Evolutionary conservation across 2,888 invertebrate genomes (phyloP).

Genomic region (Macaria notata): DNA sequence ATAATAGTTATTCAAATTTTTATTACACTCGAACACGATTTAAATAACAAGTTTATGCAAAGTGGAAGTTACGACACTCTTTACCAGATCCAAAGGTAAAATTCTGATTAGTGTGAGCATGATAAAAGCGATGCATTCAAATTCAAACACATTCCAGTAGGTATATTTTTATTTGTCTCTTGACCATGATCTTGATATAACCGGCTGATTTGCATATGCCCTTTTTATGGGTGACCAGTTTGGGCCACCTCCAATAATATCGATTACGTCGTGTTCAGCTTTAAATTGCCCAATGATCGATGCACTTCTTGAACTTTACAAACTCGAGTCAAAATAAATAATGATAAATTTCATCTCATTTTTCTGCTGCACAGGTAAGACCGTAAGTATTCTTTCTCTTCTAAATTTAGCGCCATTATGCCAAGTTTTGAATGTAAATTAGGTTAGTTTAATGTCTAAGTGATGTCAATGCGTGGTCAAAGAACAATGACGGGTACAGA

Average conservation of each 20-base stretch:
- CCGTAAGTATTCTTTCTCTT: slow-evolving; percentile 43
- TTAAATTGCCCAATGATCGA: slow-evolving; percentile 11
- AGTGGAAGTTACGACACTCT: slow-evolving; percentile 36
- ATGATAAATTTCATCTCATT: slow-evolving; percentile 10
- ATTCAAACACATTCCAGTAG: slow-evolving; percentile 23
- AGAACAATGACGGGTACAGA: slow-evolving; percentile 56
- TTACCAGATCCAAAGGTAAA: slow-evolving; percentile 28
- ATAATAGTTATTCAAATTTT: slow-evolving; percentile 39
- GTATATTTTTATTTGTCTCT: slow-evolving; percentile 26
- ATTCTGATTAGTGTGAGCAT: slow-evolving; percentile 24
- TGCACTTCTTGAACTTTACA: slow-evolving; percentile 2
- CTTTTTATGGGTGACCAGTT: slow-evolving; percentile 28
- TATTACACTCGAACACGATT: slow-evolving; percentile 33
- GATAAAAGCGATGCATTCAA: slow-evolving; percentile 28
- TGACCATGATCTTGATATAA: slow-evolving; percentile 37
- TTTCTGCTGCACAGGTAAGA: slow-evolving; percentile 44
- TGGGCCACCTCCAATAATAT: slow-evolving; percentile 21
- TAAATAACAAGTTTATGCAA: slow-evolving; percentile 37
- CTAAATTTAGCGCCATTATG: slow-evolving; percentile 73
- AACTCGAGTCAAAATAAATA: too few species aligned
- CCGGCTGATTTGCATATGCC: slow-evolving; percentile 29
- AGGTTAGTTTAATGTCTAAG: background rate
- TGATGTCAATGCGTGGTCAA: slow-evolving; percentile 34
- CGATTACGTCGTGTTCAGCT: slow-evolving; percentile 19
- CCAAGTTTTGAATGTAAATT: slow-evolving; percentile 36